Conservation (phyloP, 2,888 invertebrate genomes). For the Petrophora chlorosata region DNA sequence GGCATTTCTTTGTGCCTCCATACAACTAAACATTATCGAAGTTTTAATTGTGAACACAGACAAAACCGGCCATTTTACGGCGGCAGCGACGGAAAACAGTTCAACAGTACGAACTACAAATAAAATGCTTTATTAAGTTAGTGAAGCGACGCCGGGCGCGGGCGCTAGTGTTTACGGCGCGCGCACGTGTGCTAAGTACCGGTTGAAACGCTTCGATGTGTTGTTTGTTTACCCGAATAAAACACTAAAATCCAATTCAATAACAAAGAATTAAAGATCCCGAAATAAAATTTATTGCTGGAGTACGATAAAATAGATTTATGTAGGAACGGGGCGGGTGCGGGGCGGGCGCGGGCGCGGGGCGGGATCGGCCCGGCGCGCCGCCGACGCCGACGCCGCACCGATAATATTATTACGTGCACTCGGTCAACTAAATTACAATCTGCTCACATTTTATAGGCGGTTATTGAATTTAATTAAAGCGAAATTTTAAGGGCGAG, state of each 20-base stretch:
- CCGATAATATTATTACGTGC: slow-evolving; percentile 70
- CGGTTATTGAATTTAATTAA: slow-evolving; percentile 49
- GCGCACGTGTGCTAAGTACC: slow-evolving; percentile 79
- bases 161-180: slow-evolving; percentile 64
- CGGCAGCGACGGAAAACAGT: slow-evolving; percentile 58
- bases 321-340: slow-evolving; percentile 66
- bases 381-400: slow-evolving; percentile 36
- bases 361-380: slow-evolving; percentile 43
- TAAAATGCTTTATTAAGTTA: slow-evolving; percentile 76
- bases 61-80: slow-evolving; percentile 67
- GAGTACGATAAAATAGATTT: slow-evolving; percentile 83
- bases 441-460: slow-evolving; percentile 46
- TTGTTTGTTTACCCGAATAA: slow-evolving; percentile 84
- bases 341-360: slow-evolving; percentile 41
- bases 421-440: slow-evolving; percentile 61
- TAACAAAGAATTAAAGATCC: slow-evolving; percentile 85
- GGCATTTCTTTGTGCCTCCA: slow-evolving; percentile 74
- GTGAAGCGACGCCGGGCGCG: slow-evolving; percentile 61
- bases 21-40: slow-evolving; percentile 76
- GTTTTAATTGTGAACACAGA: slow-evolving; percentile 80
- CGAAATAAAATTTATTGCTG: slow-evolving; percentile 83
- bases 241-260: slow-evolving; percentile 84
- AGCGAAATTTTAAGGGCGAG: too few species aligned
- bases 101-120: slow-evolving; percentile 68
- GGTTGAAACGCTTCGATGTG: slow-evolving; percentile 74